Conservation (phyloP, 2,113 vertebrate species). For the Cyanocitta stelleri region DNA sequence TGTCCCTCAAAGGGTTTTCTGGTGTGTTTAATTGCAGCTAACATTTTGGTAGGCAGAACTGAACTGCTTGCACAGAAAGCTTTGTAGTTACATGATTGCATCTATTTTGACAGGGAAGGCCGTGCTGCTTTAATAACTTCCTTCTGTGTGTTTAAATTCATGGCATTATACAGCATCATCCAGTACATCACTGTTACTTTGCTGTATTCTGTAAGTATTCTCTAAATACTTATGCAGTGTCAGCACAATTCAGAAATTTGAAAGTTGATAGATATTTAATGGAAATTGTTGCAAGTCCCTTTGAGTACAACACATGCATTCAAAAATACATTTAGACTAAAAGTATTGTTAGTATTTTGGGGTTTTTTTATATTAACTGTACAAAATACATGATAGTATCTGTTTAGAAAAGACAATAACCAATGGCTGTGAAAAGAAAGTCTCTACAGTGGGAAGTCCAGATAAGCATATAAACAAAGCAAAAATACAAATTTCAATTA, state of each 20-base stretch:
- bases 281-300: neutral
- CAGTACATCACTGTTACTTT: conserved; percentile 96
- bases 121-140: conserved; percentile 96
- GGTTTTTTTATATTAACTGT: neutral
- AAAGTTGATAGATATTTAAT: neutral
- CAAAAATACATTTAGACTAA: neutral
- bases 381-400: neutral
- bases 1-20: neutral
- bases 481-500: neutral
- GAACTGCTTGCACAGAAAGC: neutral
- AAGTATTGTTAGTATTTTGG: neutral
- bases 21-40: neutral
- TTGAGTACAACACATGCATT: neutral
- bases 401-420: neutral
- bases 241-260: neutral
- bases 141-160: conserved; percentile 99
- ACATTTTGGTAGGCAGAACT: neutral
- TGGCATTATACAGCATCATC: conserved; percentile 98
- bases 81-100: neutral
- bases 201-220: conserved; percentile 89
- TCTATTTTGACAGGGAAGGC: conserved; percentile 85
- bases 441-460: neutral
- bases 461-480: neutral
- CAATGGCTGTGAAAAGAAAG: neutral
- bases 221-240: neutral